A percentile compares a stretch with the other conserved stretches of the same genome.
These are phyloP conservation scores for Cinclus cinclus DNA, from an alignment of 2,113 vertebrate genomes.

Conservation along the genomic window DNA sequence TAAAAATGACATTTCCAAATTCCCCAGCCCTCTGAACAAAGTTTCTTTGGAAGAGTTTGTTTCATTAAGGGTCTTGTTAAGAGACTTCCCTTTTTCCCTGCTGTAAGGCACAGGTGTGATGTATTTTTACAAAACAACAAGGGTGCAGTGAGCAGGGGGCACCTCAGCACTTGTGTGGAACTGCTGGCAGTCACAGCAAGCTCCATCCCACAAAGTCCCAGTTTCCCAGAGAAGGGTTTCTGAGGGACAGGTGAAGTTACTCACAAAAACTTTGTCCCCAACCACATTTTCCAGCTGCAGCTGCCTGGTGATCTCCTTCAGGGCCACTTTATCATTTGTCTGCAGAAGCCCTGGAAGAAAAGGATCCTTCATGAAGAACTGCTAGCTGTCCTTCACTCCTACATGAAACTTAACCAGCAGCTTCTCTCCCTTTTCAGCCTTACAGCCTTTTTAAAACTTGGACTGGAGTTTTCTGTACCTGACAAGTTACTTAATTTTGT, in stretches of 20 bases:
- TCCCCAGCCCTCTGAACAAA: background rate
- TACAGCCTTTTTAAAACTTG: background rate
- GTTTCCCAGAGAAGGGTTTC: background rate
- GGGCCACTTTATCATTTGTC: slow-evolving; percentile 88
- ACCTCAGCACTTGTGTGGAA: background rate
- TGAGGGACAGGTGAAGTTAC: background rate
- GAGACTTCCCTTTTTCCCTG: background rate
- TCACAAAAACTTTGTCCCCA: slow-evolving; percentile 96
- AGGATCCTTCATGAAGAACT: background rate
- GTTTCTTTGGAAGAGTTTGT: background rate
- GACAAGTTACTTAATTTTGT: background rate
- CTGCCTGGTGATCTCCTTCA: slow-evolving; percentile 95
- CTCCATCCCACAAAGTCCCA: background rate
- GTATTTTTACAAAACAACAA: fast-evolving
- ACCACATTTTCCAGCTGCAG: slow-evolving; percentile 93
- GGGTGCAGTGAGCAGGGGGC: background rate
- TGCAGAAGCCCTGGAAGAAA: slow-evolving; percentile 87
- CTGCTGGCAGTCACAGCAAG: background rate
- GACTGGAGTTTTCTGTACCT: background rate
- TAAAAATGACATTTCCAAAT: background rate
- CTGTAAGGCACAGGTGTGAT: background rate
- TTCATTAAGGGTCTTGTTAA: background rate
- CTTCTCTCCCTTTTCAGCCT: background rate
- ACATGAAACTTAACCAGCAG: background rate
- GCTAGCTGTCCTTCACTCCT: background rate